Percentiles rank a stretch among this genome's conserved stretches.
These are phyloP conservation scores for Mugil cephalus DNA, from an alignment of 2,113 vertebrate species.

Conservation along the genomic window DNA sequence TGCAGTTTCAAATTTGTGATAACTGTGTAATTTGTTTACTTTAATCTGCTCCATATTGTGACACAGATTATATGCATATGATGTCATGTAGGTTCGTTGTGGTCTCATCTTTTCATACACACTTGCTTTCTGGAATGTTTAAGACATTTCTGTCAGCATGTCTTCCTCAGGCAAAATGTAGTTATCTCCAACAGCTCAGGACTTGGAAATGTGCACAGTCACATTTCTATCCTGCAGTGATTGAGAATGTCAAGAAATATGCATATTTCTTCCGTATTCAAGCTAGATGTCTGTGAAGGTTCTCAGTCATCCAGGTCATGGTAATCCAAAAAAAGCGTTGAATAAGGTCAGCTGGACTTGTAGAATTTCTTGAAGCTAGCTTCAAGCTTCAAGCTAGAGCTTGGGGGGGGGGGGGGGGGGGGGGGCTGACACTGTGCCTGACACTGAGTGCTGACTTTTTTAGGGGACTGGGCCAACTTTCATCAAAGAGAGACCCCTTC, in stretches of 20 bases:
- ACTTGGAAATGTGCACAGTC: background rate
- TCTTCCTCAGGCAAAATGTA: background rate
- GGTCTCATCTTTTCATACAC: background rate
- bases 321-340: too few relatives aligned
- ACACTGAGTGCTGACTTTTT: constrained; percentile 33
- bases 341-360: too few relatives aligned
- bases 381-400: background rate
- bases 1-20: background rate
- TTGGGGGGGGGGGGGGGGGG: background rate
- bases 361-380: too few relatives aligned
- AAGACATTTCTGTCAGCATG: background rate
- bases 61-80: background rate
- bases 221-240: background rate
- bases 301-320: too few relatives aligned
- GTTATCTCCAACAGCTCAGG: background rate
- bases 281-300: too few relatives aligned
- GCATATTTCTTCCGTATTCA: too few relatives aligned
- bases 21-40: too few relatives aligned
- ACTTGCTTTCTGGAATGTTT: background rate
- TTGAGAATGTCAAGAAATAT: constrained; percentile 6
- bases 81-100: too few relatives aligned
- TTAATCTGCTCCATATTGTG: too few relatives aligned
- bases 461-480: constrained; percentile 34
- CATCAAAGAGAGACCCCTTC: constrained; percentile 61
- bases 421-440: constrained; percentile 29